Evolutionary conservation across 2,888 invertebrate genomes (phyloP).

Genomic region (Melieria omissa): DNA sequence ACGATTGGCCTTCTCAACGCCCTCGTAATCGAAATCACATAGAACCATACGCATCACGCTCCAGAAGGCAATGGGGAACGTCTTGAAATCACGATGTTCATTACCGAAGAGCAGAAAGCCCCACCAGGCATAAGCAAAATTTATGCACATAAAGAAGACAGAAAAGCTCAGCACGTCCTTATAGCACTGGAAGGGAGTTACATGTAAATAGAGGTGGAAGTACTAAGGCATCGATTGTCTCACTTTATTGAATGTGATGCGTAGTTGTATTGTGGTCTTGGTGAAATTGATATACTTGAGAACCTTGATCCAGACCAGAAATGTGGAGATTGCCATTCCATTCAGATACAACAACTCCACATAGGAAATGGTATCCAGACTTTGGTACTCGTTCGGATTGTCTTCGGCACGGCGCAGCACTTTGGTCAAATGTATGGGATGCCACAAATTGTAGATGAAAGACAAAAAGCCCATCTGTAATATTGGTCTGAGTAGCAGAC

Average conservation of each 20-base stretch:
- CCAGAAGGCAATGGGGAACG: conserved; percentile 72
- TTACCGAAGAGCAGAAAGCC: conserved; percentile 80
- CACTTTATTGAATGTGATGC: conserved; percentile 74
- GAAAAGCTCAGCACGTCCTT: conserved; percentile 78
- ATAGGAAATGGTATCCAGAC: conserved; percentile 73
- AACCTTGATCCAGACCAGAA: conserved; percentile 78
- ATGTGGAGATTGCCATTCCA: conserved; percentile 73
- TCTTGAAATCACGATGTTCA: conserved; percentile 73
- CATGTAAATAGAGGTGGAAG: not conserved
- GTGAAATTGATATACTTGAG: conserved; percentile 83
- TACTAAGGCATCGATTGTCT: conserved; percentile 9
- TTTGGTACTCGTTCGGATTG: conserved; percentile 67
- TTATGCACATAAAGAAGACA: conserved; percentile 81
- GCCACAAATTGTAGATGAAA: conserved; percentile 55
- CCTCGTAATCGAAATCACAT: conserved; percentile 79
- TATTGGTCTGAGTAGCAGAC: too few species aligned
- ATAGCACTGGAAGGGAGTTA: conserved; percentile 69
- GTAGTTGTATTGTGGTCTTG: conserved; percentile 79
- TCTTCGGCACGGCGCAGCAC: conserved; percentile 65
- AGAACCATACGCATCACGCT: conserved; percentile 79
- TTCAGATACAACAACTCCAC: conserved; percentile 72
- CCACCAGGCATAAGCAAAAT: conserved; percentile 79
- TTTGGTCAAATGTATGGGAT: conserved; percentile 44
- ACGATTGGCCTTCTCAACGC: conserved; percentile 75
- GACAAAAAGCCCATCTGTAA: conserved; percentile 54